Conservation (phyloP, 1,140 invertebrate species). For the Linepithema humile region DNA sequence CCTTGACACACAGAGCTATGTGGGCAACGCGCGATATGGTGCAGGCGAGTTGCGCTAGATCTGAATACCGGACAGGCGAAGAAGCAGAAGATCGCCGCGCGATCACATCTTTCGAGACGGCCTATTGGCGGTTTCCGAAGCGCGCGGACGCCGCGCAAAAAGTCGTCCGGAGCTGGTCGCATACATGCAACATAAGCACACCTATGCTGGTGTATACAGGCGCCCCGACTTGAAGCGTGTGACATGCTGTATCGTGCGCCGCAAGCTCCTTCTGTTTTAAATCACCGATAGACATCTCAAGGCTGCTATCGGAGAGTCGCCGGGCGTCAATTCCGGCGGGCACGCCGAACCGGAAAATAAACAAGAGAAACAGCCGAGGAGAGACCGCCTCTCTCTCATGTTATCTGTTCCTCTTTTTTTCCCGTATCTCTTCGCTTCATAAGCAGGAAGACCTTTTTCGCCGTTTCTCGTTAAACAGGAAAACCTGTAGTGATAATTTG, state of each 20-base stretch:
- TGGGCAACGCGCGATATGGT: neutral
- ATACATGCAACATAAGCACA: slow-evolving; percentile 1
- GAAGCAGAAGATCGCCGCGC: slow-evolving; percentile 27
- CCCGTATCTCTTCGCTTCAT: neutral
- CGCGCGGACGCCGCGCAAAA: slow-evolving; percentile 76
- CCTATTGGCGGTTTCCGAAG: slow-evolving; percentile 55
- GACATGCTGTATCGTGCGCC: slow-evolving; percentile 77
- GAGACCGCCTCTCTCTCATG: neutral
- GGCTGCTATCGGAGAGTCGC: slow-evolving; percentile 77
- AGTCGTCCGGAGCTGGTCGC: slow-evolving; percentile 73
- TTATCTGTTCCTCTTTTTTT: neutral
- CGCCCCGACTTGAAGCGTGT: slow-evolving; percentile 63
- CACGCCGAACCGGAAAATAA: slow-evolving; percentile 33
- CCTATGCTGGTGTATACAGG: slow-evolving; percentile 49
- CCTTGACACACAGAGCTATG: neutral
- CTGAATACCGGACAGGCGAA: slow-evolving; percentile 15
- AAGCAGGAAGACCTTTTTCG: neutral
- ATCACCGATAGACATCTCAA: slow-evolving; percentile 82
- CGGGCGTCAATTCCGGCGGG: slow-evolving; percentile 75
- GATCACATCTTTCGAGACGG: slow-evolving; percentile 27
- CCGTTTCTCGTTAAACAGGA: neutral
- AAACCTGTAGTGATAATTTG: neutral
- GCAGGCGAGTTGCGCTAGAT: slow-evolving; percentile 45
- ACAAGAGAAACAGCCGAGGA: neutral
- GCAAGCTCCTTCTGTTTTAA: slow-evolving; percentile 80